Evolutionary conservation across 2,797 vertebrate genomes (phyloP), one percentile per base, ranked within the genome.

Genomic region (Orestias chungarensis): DNA sequence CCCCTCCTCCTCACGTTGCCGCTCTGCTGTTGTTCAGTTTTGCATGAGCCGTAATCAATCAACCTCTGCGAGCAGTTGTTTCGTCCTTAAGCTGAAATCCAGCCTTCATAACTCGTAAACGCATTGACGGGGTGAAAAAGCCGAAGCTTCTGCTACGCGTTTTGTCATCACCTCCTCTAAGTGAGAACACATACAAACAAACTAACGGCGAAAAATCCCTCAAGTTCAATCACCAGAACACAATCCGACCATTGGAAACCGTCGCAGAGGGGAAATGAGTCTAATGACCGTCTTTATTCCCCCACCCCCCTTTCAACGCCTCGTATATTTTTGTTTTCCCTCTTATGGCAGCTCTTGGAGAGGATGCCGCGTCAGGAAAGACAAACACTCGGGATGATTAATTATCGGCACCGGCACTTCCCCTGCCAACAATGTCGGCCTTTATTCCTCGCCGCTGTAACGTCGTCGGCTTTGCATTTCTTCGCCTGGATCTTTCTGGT

Each of bases 361-460:
- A 93, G 93, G 88, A 93, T 84, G 82, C 87, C 3, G 74, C 79
- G 78, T 87, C 85, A 88, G 91, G 91, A 93, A 93, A 92, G 90
- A 91, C 88, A 92, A 94, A 93, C 83, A 94, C 33, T 64, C 52
- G 59, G 67, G 82, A 93, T 92, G 92, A 94, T 94, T 92, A 92
- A 94, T 94, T 90, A 90, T 87, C 85, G 77, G 86, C 83, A 80
- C 76, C 23, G 31, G 76, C 84, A 79, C 86, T 89, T 92, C 87
- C 89, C 77, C 75, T 44, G 79, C 88, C 86, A 87, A 90, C 88
- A 92, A 91, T 89, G 71, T n/a, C 68, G 0, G 82, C 29, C 86
- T 90, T 92, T 88, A 93, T 93, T 91, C 88, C 69, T 77, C 43
- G 9, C 44, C 42, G 20, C 80, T 82, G n/a, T n/a, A 69, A 25